phyloP scores from a whole-genome alignment of 2,797 vertebrate genomes.

The Spea hammondii region DNA sequence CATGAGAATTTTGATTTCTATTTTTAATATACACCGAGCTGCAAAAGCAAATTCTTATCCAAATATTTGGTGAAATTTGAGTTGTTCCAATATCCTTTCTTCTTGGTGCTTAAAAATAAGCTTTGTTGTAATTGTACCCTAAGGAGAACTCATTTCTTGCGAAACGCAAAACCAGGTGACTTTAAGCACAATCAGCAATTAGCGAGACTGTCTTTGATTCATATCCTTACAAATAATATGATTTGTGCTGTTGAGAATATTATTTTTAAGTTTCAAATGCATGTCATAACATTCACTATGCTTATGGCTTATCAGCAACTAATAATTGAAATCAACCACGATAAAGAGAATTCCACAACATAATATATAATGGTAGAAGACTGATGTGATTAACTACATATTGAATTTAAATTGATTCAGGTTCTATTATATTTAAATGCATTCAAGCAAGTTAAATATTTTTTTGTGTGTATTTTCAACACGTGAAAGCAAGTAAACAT shows the following conservation, averaged over 20 bases:
- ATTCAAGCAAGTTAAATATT: too few relatives aligned
- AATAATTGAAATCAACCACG: not conserved
- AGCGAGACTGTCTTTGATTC: slow-evolving; percentile 55
- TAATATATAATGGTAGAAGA: too few relatives aligned
- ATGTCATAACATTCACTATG: not conserved
- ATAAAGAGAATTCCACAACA: too few relatives aligned
- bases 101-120: slow-evolving; percentile 55
- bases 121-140: slow-evolving; percentile 66
- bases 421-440: too few relatives aligned
- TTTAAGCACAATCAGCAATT: slow-evolving; percentile 62
- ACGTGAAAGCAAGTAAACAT: too few relatives aligned
- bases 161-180: slow-evolving; percentile 66
- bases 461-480: too few relatives aligned
- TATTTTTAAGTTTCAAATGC: not conserved
- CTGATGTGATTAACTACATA: too few relatives aligned
- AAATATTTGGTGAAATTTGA: slow-evolving; percentile 74
- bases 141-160: slow-evolving; percentile 64
- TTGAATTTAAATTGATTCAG: too few relatives aligned
- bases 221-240: slow-evolving; percentile 48
- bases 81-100: slow-evolving; percentile 66
- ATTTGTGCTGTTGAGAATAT: slow-evolving; percentile 45
- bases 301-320: not conserved
- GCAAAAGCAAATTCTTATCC: slow-evolving; percentile 65
- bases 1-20: slow-evolving; percentile 63
- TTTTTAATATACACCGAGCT: slow-evolving; percentile 64